Evolutionary conservation across 2,888 invertebrate species (phyloP).

Genomic region (Criorhina ranunculi): DNA sequence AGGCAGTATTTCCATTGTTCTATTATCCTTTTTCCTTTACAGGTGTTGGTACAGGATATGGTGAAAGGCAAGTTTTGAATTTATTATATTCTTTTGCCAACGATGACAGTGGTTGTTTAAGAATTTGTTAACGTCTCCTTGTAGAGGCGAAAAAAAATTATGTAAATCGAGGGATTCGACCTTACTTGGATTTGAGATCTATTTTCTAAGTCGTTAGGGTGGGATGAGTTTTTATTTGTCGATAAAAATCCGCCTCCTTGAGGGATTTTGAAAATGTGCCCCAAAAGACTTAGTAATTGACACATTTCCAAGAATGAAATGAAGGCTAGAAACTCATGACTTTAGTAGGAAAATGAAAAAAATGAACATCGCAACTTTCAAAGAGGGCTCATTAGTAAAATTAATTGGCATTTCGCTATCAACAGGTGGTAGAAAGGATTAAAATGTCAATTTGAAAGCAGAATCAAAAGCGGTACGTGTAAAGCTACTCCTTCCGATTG

Average conservation of each 20-base stretch:
- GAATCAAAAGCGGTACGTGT: background rate
- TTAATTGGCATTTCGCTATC: background rate
- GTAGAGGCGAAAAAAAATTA: conserved; percentile 5
- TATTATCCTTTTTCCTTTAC: conserved; percentile 19
- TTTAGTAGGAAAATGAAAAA: too few species aligned
- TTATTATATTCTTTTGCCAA: conserved; percentile 44
- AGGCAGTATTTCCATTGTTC: conserved; percentile 8
- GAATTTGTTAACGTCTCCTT: conserved; percentile 13
- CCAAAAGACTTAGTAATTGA: conserved; percentile 14
- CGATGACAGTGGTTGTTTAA: conserved; percentile 18
- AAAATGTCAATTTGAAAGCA: background rate
- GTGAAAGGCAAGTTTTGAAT: conserved; percentile 56
- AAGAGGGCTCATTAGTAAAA: conserved; percentile 18
- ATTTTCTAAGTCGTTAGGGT: conserved; percentile 15
- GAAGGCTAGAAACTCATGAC: background rate
- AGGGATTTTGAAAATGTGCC: background rate
- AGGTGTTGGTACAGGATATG: conserved; percentile 12
- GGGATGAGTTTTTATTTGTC: conserved; percentile 12
- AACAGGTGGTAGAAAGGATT: background rate
- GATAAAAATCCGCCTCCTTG: background rate
- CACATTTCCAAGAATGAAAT: background rate
- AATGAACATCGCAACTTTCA: too few species aligned
- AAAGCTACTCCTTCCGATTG: background rate
- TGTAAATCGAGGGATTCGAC: conserved; percentile 53
- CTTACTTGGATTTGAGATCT: conserved; percentile 28